These are phyloP conservation scores for Calidris pugnax DNA, from an alignment of 2,113 vertebrate species.

Conservation along the genomic window DNA sequence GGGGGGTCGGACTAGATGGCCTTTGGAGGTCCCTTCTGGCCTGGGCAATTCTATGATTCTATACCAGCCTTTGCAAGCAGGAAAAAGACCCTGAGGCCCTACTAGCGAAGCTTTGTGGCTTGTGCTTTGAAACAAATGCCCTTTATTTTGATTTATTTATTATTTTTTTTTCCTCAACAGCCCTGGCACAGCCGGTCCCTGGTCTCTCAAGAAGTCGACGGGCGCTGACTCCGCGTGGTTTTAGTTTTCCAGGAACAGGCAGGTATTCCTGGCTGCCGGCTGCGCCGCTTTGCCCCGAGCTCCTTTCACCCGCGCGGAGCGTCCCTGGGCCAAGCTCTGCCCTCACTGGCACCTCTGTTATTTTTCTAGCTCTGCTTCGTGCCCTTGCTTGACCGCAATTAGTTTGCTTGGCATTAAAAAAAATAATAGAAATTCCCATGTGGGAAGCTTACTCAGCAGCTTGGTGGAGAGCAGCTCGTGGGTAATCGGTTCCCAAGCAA, in stretches of 20 bases:
- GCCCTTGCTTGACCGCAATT: not conserved
- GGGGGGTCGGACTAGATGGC: no score
- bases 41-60: no score
- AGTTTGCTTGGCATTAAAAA: not conserved
- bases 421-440: not conserved
- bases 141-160: not conserved
- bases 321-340: not conserved
- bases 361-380: not conserved
- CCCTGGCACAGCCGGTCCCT: not conserved
- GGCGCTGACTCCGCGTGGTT: accelerated
- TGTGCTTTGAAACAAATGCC: not conserved
- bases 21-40: no score
- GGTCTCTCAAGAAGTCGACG: not conserved
- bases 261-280: not conserved
- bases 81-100: not conserved
- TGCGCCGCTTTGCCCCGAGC: not conserved
- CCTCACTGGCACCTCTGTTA: not conserved
- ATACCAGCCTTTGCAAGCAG: not conserved
- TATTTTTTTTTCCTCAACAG: not conserved
- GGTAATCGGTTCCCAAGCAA: not conserved
- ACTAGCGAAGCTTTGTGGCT: not conserved
- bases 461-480: not conserved
- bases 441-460: not conserved
- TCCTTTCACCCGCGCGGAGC: not conserved
- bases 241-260: constrained; percentile 26